Conservation (phyloP, 2,888 invertebrate species). For the Lordiphosa andalusiaca region DNA sequence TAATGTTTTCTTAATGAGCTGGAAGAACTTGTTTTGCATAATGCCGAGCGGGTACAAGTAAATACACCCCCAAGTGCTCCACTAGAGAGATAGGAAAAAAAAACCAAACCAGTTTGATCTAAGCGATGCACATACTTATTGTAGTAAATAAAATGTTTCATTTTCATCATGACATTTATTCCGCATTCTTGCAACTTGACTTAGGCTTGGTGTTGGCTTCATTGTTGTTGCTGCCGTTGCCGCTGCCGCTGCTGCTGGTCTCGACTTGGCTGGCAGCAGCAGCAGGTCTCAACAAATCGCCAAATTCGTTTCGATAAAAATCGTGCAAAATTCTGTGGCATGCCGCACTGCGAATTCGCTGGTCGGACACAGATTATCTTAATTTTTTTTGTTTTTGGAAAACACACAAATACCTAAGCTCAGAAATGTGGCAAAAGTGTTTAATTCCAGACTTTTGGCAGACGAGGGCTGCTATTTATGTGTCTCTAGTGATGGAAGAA, state of each 20-base stretch:
- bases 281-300: constrained; percentile 20
- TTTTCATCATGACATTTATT: constrained; percentile 67
- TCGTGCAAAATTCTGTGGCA: constrained; percentile 45
- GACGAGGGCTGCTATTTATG: not conserved
- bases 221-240: constrained; percentile 24
- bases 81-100: constrained; percentile 15
- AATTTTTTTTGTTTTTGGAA: no score
- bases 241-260: constrained; percentile 27
- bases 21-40: constrained; percentile 9
- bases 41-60: not conserved
- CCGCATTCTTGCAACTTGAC: constrained; percentile 74
- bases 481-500: not conserved
- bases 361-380: constrained; percentile 6
- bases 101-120: constrained; percentile 25
- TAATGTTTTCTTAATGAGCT: constrained; percentile 11
- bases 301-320: constrained; percentile 41
- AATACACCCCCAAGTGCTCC: constrained; percentile 34
- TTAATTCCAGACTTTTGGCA: no score
- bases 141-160: constrained; percentile 25
- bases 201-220: constrained; percentile 66
- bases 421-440: no score
- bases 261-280: constrained; percentile 21
- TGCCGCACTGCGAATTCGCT: not conserved
- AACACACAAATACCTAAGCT: no score
- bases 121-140: constrained; percentile 14